Evolutionary conservation across 2,888 invertebrate genomes (phyloP), one percentile per base, ranked within the genome.

Genomic region (Nomada hirtipes): DNA sequence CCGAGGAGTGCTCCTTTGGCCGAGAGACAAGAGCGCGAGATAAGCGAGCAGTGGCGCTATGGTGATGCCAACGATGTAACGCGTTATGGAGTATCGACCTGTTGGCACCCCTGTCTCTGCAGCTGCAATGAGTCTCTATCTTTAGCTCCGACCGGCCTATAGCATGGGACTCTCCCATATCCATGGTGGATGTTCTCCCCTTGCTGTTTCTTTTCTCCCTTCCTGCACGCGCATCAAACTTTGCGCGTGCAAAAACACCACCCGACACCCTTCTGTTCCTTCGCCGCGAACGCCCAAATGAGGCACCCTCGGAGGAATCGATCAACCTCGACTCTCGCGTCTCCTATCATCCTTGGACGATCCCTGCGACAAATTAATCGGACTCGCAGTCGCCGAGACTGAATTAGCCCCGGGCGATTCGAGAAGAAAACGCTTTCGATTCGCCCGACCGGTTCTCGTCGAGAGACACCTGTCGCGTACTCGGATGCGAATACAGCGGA

Each of bases 71-170:
- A 69, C 85, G 76, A 82, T 81, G 83, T 85, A 90, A 87, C 85
- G 85, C 84, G 84, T 87, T 86, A 86, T 85, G 89, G 89, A 91
- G 90, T 91, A 92, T 92, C 92, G 92, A 92, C 91, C 91, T 90
- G 91, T 91, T 91, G 90, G 90, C 89, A 88, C 89, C 89, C 89
- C 87, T 86, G 90, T 79, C 68, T 85, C 86, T 84, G 80, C 80
- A 89, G 89, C 89, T 88, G 89, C 83, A 79, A 68, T 86, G 81
- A 71, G 79, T 81, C 89, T 90, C 91, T 91, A 91, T 91, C 91
- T 91, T 91, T 91, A 91, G 91, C 87, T 78, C 84, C 80, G 71
- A 67, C 82, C 78, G 67, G 75, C 53, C 78, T 67, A 75, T 82
- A 44, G 55, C 64, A 20, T 70, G 74, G 70, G 64, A 63, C 79